Evolutionary conservation across 2,113 vertebrate species (phyloP).

Genomic region (Myrmophylax atrothorax): DNA sequence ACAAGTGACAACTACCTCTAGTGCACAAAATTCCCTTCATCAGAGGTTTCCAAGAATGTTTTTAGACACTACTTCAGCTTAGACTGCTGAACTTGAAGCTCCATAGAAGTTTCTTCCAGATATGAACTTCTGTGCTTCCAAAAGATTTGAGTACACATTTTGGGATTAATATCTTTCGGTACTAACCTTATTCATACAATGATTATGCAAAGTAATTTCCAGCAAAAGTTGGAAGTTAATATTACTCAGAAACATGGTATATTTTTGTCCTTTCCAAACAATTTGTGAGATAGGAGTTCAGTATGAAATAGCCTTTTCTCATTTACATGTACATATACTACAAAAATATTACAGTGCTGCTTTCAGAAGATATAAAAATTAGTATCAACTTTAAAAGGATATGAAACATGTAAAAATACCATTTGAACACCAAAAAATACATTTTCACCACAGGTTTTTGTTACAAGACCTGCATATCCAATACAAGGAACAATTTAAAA

Average conservation of each 20-base stretch:
- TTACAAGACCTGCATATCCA: conserved; percentile 25
- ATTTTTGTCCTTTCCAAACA: background rate
- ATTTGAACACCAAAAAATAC: conserved; percentile 14
- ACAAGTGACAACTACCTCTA: background rate
- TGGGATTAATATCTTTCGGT: background rate
- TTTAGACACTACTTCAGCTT: background rate
- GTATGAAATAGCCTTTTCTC: background rate
- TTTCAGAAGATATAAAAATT: conserved; percentile 11
- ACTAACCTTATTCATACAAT: background rate
- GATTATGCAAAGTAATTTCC: background rate
- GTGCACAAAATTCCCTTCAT: background rate
- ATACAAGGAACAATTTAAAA: conserved; percentile 49
- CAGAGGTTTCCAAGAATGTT: background rate
- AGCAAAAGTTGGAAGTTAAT: background rate
- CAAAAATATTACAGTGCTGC: background rate
- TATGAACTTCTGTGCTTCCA: background rate
- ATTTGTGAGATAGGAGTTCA: background rate
- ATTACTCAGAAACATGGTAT: background rate
- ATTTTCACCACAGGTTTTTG: conserved; percentile 40
- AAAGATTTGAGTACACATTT: background rate
- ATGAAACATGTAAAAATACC: conserved; percentile 10
- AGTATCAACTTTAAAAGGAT: background rate
- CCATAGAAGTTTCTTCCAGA: background rate
- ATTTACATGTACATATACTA: background rate
- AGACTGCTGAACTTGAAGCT: background rate